Conservation (phyloP, 2,113 vertebrate genomes). For the Chinchilla lanigera region DNA sequence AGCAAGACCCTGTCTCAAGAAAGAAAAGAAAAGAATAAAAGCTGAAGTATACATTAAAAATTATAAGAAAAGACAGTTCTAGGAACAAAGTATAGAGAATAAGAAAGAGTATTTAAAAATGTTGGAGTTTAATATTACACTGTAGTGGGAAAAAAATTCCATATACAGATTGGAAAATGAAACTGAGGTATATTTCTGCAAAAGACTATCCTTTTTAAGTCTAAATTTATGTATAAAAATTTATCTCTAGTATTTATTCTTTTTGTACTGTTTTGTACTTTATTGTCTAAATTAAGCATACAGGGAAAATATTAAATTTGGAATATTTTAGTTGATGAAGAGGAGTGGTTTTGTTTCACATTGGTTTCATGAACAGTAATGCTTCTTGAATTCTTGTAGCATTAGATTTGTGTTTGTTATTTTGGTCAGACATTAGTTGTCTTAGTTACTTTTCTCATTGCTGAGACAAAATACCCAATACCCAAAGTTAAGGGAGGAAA, state of each 20-base stretch:
- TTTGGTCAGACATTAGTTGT: background rate
- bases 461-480: too few species aligned
- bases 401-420: background rate
- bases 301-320: background rate
- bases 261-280: background rate
- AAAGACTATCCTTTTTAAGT: background rate
- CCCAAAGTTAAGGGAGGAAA: too few species aligned
- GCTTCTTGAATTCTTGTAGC: background rate
- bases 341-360: background rate
- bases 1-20: background rate
- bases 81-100: background rate
- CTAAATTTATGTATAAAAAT: background rate
- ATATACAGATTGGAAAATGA: background rate
- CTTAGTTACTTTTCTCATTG: too few species aligned
- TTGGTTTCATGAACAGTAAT: background rate
- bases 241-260: background rate
- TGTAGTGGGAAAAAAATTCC: background rate
- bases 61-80: background rate
- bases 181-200: background rate
- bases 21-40: background rate
- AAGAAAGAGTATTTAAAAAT: background rate
- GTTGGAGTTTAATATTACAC: background rate
- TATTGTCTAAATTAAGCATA: background rate
- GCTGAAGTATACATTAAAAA: background rate
- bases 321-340: background rate